Conservation (phyloP, 2,888 invertebrate genomes). For the Melanophora roralis region DNA sequence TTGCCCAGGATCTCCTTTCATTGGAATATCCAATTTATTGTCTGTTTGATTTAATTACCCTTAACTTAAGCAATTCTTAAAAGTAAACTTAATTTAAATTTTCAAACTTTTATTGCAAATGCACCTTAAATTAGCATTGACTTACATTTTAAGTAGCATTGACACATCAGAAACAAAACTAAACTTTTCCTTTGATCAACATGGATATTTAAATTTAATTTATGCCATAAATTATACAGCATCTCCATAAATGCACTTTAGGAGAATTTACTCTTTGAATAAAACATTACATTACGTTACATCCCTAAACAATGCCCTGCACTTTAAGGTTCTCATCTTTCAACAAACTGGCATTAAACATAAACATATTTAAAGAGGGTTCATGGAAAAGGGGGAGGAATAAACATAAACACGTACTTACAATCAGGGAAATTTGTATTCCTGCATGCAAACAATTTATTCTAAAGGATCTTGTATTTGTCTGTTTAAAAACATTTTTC, state of each 20-base stretch:
- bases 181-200: slow-evolving; percentile 19
- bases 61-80: too few relatives aligned
- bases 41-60: too few relatives aligned
- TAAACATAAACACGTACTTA: slow-evolving; percentile 8
- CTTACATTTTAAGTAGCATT: not conserved
- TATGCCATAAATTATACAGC: slow-evolving; percentile 57
- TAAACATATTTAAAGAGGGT: not conserved
- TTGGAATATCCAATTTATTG: too few relatives aligned
- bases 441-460: not conserved
- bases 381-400: slow-evolving; percentile 13
- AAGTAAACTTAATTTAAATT: too few relatives aligned
- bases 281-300: slow-evolving; percentile 29
- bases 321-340: not conserved
- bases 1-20: too few relatives aligned
- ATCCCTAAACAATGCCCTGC: not conserved
- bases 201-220: slow-evolving; percentile 56
- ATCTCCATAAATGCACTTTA: slow-evolving; percentile 45
- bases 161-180: not conserved
- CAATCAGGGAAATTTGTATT: too few relatives aligned
- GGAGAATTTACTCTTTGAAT: slow-evolving; percentile 36
- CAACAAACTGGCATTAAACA: not conserved
- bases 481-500: slow-evolving; percentile 4
- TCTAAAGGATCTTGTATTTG: slow-evolving; percentile 31
- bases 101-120: too few relatives aligned
- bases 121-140: not conserved